Conservation (phyloP, 2,888 invertebrate genomes). For the Heliconius aoede region DNA sequence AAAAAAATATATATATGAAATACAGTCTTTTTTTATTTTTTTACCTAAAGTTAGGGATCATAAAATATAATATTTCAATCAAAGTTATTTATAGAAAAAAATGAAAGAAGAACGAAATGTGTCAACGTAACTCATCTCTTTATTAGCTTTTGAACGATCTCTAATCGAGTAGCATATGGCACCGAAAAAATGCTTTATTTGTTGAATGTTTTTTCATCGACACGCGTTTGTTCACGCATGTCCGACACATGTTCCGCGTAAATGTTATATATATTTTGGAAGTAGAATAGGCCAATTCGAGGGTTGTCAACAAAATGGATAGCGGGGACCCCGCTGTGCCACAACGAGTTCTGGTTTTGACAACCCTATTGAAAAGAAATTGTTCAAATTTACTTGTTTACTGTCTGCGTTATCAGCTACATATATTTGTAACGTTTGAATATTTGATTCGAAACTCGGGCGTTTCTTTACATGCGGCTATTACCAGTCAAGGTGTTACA, state of each 20-base stretch:
- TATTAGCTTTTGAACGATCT: constrained; percentile 48
- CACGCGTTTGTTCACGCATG: constrained; percentile 54
- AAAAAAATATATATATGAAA: not conserved
- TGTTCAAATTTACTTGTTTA: constrained; percentile 53
- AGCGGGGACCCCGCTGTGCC: constrained; percentile 55
- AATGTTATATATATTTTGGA: constrained; percentile 49
- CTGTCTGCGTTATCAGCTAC: constrained; percentile 43
- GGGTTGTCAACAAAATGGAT: constrained; percentile 42
- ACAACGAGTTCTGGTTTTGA: constrained; percentile 63
- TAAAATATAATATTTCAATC: not conserved
- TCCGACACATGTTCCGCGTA: constrained; percentile 58
- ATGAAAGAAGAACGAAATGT: constrained; percentile 29
- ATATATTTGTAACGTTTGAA: constrained; percentile 3
- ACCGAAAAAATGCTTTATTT: constrained; percentile 43
- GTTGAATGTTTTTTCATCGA: constrained; percentile 54
- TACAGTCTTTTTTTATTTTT: no score
- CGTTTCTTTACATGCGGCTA: not conserved
- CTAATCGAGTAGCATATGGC: constrained; percentile 47
- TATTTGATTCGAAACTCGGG: constrained; percentile 5
- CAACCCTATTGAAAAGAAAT: constrained; percentile 66
- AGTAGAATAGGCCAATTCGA: constrained; percentile 29
- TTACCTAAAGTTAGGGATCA: not conserved
- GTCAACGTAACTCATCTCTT: constrained; percentile 46
- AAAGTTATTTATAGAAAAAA: not conserved
- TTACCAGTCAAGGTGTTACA: constrained; percentile 12